These are phyloP conservation scores for Mystacornis crossleyi DNA, from an alignment of 2,113 vertebrate species.

Conservation along the genomic window DNA sequence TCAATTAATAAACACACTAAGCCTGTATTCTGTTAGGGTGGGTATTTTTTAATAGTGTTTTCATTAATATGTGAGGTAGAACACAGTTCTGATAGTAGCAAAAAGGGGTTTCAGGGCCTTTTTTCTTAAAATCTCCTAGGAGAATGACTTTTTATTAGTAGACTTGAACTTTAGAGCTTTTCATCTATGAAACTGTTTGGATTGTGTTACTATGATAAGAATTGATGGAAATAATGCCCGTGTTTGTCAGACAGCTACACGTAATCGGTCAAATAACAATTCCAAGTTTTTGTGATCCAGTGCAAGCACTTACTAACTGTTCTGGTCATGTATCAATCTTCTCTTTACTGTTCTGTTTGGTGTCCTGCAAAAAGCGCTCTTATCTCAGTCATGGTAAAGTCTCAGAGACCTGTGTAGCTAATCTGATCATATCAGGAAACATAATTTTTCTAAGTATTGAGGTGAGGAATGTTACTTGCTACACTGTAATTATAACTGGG, in stretches of 20 bases:
- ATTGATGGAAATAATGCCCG: neutral
- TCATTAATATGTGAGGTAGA: neutral
- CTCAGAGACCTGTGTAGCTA: neutral
- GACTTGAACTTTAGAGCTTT: neutral
- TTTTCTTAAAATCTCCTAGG: neutral
- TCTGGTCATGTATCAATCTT: neutral
- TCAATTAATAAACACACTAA: neutral
- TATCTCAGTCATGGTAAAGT: neutral
- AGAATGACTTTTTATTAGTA: neutral
- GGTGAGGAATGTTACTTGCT: neutral
- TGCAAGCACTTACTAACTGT: neutral
- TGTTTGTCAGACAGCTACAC: neutral
- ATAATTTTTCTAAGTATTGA: neutral
- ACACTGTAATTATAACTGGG: neutral
- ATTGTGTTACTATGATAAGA: neutral
- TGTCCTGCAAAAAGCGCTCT: neutral
- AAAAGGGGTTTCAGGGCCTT: neutral
- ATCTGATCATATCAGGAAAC: neutral
- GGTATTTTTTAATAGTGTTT: neutral
- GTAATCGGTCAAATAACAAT: neutral
- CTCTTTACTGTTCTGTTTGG: neutral
- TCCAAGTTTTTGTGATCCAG: neutral
- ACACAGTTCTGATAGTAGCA: neutral
- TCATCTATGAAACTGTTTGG: neutral
- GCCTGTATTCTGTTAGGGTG: neutral